Evolutionary conservation across 2,888 invertebrate genomes (phyloP).

Genomic region (Lithophane semibrunnea): DNA sequence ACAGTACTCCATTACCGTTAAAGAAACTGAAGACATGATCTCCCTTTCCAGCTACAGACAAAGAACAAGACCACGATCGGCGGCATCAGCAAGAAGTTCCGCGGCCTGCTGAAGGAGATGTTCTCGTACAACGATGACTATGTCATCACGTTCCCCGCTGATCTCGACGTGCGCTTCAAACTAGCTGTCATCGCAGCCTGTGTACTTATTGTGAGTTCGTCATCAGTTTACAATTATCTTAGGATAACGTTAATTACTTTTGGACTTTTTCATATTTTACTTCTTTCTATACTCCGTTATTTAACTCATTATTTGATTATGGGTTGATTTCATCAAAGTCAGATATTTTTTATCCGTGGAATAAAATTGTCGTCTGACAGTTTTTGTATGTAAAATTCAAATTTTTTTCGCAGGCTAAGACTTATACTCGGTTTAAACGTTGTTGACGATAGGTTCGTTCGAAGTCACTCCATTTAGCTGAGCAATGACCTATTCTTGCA

Average conservation of each 20-base stretch:
- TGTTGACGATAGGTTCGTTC: too few relatives aligned
- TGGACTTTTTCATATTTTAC: not conserved
- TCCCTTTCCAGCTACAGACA: slow-evolving; percentile 69
- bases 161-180: slow-evolving; percentile 74
- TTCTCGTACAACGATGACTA: slow-evolving; percentile 68
- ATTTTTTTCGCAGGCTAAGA: too few relatives aligned
- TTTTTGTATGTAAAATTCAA: too few relatives aligned
- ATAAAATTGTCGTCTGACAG: too few relatives aligned
- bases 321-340: not conserved
- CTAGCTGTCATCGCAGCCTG: slow-evolving; percentile 75
- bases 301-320: not conserved
- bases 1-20: not conserved
- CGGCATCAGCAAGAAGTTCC: slow-evolving; percentile 67
- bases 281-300: too few relatives aligned
- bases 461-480: too few relatives aligned
- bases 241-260: not conserved
- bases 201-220: slow-evolving; percentile 71
- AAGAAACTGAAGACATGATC: not conserved
- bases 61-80: slow-evolving; percentile 72
- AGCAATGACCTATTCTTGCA: too few relatives aligned
- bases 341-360: too few relatives aligned
- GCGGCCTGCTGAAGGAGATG: slow-evolving; percentile 59
- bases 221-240: not conserved
- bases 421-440: too few relatives aligned
- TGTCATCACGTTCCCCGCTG: slow-evolving; percentile 71